phyloP scores from a whole-genome alignment of 1,140 invertebrate species.

The Drosophila repletoides region DNA sequence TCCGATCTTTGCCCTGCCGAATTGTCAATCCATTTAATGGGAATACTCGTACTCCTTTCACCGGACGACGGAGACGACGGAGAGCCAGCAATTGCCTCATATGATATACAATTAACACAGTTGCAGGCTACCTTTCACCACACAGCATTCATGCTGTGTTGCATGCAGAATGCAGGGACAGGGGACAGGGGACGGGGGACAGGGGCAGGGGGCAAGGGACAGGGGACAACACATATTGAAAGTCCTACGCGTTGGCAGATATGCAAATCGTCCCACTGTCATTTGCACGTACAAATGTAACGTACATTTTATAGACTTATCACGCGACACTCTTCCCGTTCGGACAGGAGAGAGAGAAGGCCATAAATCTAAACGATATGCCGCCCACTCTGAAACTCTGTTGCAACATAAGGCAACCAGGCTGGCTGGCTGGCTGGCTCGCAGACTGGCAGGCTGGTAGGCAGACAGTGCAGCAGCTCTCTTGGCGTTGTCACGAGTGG shows the following conservation, averaged over 20 bases:
- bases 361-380: conserved; percentile 76
- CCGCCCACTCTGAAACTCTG: conserved; percentile 46
- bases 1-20: conserved; percentile 9
- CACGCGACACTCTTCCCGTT: conserved; percentile 68
- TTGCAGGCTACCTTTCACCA: conserved; percentile 52
- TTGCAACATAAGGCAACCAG: neutral
- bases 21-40: conserved; percentile 25
- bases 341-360: conserved; percentile 38
- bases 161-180: too few relatives aligned
- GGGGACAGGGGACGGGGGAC: too few relatives aligned
- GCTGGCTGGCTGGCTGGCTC: neutral
- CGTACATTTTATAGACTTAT: conserved; percentile 77
- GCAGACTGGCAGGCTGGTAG: too few relatives aligned
- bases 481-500: conserved; percentile 71
- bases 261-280: conserved; percentile 74
- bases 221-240: conserved; percentile 46
- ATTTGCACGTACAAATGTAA: conserved; percentile 76
- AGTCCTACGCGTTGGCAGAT: conserved; percentile 63
- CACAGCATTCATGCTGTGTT: neutral
- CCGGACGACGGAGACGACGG: conserved; percentile 17
- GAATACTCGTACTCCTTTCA: conserved; percentile 53
- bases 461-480: conserved; percentile 22
- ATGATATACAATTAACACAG: conserved; percentile 68
- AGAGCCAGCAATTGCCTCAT: conserved; percentile 38
- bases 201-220: too few relatives aligned